These are phyloP conservation scores for Tolmerus cingulatus DNA, from an alignment of 2,888 invertebrate species.

Conservation along the genomic window DNA sequence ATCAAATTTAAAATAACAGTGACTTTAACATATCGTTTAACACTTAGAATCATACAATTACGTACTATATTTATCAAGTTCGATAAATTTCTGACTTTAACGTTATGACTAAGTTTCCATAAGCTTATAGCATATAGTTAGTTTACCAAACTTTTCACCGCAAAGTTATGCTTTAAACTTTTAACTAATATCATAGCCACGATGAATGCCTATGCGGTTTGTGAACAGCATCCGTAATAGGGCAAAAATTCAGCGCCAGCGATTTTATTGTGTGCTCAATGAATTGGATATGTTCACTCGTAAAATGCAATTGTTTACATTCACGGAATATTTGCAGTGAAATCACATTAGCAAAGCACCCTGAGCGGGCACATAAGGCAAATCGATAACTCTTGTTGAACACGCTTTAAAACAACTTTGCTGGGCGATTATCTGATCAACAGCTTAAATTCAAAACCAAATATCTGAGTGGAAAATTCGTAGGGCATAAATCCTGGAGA, in stretches of 20 bases:
- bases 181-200: neutral
- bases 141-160: neutral
- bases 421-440: constrained; percentile 6
- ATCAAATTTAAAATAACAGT: too few relatives aligned
- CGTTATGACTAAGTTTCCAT: neutral
- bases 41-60: too few relatives aligned
- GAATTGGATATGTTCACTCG: neutral
- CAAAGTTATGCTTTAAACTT: neutral
- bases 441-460: constrained; percentile 6
- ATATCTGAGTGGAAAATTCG: constrained; percentile 3
- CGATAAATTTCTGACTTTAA: neutral
- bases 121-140: neutral
- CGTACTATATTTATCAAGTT: too few relatives aligned
- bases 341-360: neutral
- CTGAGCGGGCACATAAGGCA: neutral
- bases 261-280: neutral
- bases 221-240: neutral
- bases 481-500: neutral
- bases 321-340: neutral
- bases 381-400: neutral
- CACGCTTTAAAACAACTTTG: neutral
- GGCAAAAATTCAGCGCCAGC: neutral
- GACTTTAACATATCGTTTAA: too few relatives aligned
- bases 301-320: neutral
- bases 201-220: neutral